Evolutionary conservation across 2,113 vertebrate genomes (phyloP).

Genomic region (Sterrhoptilus dennistouni): DNA sequence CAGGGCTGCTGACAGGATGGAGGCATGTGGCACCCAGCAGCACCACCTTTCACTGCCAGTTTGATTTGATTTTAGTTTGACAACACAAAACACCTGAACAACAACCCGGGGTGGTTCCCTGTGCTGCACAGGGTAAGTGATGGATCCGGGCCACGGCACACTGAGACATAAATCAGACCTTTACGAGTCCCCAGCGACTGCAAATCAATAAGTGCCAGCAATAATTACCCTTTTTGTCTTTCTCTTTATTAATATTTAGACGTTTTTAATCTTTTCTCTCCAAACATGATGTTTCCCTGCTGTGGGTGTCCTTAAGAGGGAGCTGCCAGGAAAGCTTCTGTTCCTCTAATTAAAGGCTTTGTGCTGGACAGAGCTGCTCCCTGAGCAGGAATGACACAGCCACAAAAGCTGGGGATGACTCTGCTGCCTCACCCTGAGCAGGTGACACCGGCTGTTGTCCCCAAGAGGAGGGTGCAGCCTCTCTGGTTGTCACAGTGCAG

Average conservation of each 20-base stretch:
- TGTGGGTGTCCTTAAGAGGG: neutral
- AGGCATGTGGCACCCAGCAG: neutral
- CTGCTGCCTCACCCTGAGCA: rapidly evolving
- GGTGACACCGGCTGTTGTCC: neutral
- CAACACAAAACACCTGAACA: neutral
- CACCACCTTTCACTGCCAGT: rapidly evolving
- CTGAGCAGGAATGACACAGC: neutral
- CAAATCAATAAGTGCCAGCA: neutral
- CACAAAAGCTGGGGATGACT: neutral
- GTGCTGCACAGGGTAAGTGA: neutral
- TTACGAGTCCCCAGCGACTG: neutral
- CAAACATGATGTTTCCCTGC: neutral
- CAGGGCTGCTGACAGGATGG: neutral
- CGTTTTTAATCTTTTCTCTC: neutral
- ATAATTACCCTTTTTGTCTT: constrained; percentile 15
- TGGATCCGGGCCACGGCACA: neutral
- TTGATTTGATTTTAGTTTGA: neutral
- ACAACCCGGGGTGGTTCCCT: neutral
- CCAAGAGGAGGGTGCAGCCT: rapidly evolving
- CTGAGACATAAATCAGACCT: neutral
- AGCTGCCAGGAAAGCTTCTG: neutral
- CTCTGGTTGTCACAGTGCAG: neutral
- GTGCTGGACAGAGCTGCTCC: neutral
- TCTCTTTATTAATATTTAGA: constrained; percentile 24
- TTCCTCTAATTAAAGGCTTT: neutral